Evolutionary conservation across 2,797 vertebrate genomes (phyloP).

Genomic region (Labeo calbasu): DNA sequence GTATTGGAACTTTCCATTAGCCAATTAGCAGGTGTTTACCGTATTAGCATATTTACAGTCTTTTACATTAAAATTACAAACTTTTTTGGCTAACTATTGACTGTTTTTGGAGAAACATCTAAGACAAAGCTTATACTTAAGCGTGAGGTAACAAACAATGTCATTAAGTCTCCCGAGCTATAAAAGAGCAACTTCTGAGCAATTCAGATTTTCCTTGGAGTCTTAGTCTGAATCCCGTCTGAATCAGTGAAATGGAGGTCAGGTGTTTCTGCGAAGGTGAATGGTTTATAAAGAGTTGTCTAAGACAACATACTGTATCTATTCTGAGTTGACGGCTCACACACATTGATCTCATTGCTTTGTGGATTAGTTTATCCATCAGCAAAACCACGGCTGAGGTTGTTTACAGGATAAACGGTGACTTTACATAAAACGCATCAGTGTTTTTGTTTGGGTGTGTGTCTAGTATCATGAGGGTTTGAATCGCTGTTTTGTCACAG

Average conservation of each 20-base stretch:
- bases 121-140: not conserved
- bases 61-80: not conserved
- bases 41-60: not conserved
- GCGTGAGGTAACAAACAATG: not conserved
- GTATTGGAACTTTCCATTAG: not conserved
- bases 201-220: not conserved
- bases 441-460: not conserved
- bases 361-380: not conserved
- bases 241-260: not conserved
- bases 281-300: not conserved
- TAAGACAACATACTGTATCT: not conserved
- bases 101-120: not conserved
- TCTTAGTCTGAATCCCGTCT: not conserved
- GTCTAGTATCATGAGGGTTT: not conserved
- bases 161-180: not conserved
- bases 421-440: not conserved
- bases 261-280: not conserved
- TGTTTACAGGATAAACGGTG: conserved; percentile 10
- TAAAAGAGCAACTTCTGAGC: not conserved
- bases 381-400: not conserved
- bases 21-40: too few species aligned
- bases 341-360: not conserved
- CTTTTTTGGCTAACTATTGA: not conserved
- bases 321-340: not conserved
- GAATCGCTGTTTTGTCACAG: not conserved